Conservation (phyloP, 2,113 vertebrate genomes). For the Xenopus borealis region DNA sequence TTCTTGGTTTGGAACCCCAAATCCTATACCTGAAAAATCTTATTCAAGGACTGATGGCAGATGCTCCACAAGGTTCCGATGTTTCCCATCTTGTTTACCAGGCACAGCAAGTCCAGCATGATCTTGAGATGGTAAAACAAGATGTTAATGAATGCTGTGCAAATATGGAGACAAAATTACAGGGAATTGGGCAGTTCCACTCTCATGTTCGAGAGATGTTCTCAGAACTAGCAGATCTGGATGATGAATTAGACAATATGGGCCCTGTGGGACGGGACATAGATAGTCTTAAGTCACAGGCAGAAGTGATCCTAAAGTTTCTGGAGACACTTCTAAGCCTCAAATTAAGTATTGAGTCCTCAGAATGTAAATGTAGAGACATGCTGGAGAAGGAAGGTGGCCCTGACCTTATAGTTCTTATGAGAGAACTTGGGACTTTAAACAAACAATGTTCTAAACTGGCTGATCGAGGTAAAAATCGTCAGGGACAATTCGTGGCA, state of each 20-base stretch:
- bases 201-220: slow-evolving; percentile 87
- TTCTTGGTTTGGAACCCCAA: slow-evolving; percentile 81
- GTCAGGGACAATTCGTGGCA: slow-evolving; percentile 78
- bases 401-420: slow-evolving; percentile 85
- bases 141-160: slow-evolving; percentile 81
- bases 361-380: slow-evolving; percentile 74
- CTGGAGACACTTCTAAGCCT: slow-evolving; percentile 75
- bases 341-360: slow-evolving; percentile 75
- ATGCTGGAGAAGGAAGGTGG: slow-evolving; percentile 91
- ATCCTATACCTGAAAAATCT: slow-evolving; percentile 89
- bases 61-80: slow-evolving; percentile 76
- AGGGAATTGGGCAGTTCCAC: slow-evolving; percentile 89
- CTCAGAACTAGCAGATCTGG: slow-evolving; percentile 86
- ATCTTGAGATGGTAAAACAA: slow-evolving; percentile 74
- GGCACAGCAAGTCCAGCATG: slow-evolving; percentile 74
- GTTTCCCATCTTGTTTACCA: slow-evolving; percentile 76
- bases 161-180: slow-evolving; percentile 84
- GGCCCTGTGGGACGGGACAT: slow-evolving; percentile 83
- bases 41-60: slow-evolving; percentile 83
- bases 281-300: slow-evolving; percentile 90
- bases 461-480: slow-evolving; percentile 78
- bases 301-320: slow-evolving; percentile 78
- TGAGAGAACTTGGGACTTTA: slow-evolving; percentile 87
- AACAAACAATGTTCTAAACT: slow-evolving; percentile 89
- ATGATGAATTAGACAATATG: slow-evolving; percentile 91